Base-by-base conservation (phyloP, 2,888 invertebrate species). In the Chrysodeixis includens region DNA sequence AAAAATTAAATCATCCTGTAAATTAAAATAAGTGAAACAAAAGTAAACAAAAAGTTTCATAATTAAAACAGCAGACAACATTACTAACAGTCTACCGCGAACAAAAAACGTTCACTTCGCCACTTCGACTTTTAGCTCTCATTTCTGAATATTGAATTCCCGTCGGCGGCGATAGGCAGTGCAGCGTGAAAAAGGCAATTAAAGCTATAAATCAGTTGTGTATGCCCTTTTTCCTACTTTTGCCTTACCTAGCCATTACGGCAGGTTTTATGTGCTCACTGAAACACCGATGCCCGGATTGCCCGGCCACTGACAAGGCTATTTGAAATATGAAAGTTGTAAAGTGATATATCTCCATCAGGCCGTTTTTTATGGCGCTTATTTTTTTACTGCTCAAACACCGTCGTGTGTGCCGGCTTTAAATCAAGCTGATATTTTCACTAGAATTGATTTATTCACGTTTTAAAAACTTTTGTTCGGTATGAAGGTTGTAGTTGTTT, bases 281-380 rank as follows among this genome's bases (percentile, higher is more conserved):
- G 87, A 84, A 87, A 87, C 78, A 76, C 72, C 86, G 78, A 84
- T 84, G 85, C 85, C 82, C 83, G 79, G 83, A 78, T 84, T 84
- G 85, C 85, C 82, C 83, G 79, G 83, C 81, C 83, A 87, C 90
- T 90, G 90, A 90, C 91, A 87, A 83, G 84, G 87, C 89, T 87
- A 84, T 92, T 92, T 94, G 94, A 94, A 90, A 90, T 93, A 94
- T 93, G 92, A 92, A 92, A 91, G 90, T 90, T 90, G 88, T 91
- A 90, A 90, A 90, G 89, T 87, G 87, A 86, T 94, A 93, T 93
- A 93, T 93, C 90, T 92, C 89, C 84, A 90, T 88, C 86, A 85
- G 78, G 77, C 74, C 78, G 81, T 89, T 89, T 84, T 92, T 93
- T 93, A 93, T 89, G 87, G 88, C 84, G 83, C 84, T 88, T 87